Percentiles rank a stretch among this genome's conserved stretches.
phyloP scores from a whole-genome alignment of 1,140 invertebrate genomes.

The Leptinotarsa lineolata region DNA sequence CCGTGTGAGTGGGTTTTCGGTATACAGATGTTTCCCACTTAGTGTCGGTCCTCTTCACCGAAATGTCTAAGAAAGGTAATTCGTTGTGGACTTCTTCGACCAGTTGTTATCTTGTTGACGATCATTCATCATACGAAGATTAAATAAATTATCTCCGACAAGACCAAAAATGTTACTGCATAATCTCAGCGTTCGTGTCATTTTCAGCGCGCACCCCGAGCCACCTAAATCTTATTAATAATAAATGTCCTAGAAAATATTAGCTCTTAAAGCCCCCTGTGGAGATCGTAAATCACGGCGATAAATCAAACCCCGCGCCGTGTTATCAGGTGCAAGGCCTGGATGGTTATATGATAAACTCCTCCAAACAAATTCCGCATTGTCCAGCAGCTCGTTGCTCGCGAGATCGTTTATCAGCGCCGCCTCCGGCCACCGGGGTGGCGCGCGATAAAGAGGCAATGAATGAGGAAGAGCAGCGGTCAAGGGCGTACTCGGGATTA shows the following conservation, averaged over 20 bases:
- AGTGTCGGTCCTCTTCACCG: too few species aligned
- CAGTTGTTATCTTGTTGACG: too few species aligned
- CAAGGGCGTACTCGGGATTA: slow-evolving; percentile 4
- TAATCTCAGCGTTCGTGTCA: not conserved
- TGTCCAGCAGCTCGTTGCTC: slow-evolving; percentile 41
- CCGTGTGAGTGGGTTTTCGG: too few species aligned
- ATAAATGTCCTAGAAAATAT: slow-evolving; percentile 21
- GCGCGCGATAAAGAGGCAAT: slow-evolving; percentile 43
- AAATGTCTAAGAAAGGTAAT: too few species aligned
- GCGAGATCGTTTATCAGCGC: slow-evolving; percentile 42
- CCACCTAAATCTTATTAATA: not conserved
- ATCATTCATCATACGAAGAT: too few species aligned
- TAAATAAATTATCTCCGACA: too few species aligned
- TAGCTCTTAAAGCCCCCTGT: slow-evolving; percentile 14
- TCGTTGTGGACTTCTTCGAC: too few species aligned
- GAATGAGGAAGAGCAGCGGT: slow-evolving; percentile 42
- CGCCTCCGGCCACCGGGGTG: not conserved
- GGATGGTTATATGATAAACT: slow-evolving; percentile 45
- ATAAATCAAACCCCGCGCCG: slow-evolving; percentile 39
- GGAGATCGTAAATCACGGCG: slow-evolving; percentile 25
- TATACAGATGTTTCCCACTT: too few species aligned
- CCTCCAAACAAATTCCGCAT: slow-evolving; percentile 45
- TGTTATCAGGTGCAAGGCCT: slow-evolving; percentile 40
- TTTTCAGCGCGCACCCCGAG: not conserved
- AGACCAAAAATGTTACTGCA: too few species aligned